Base-by-base conservation (phyloP, 2,797 vertebrate genomes). In the Myotis planiceps region DNA sequence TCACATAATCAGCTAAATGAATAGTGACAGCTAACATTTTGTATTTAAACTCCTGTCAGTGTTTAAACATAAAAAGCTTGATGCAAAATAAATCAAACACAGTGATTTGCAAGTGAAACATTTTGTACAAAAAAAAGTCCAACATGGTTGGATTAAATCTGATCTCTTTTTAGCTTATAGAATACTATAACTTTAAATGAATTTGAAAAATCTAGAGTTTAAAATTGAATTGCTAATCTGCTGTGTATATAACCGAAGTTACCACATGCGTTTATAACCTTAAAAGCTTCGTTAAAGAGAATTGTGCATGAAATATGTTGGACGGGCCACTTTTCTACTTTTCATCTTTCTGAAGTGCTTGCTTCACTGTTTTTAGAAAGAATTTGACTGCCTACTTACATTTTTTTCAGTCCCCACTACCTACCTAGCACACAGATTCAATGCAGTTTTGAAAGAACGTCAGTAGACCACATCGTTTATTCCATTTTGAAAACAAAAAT, bases 401-500 rank as follows among this genome's bases (percentile, higher is more conserved):
- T 78, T 97, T 95, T 71, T 90, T 65, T 1, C 1, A 96, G 97
- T 96, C 88, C 96, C 96, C 97, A 76, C 94, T 97, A 97, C 95
- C 92, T 94, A 96, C 98, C 97, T 81, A 84, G 96, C 97, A 81
- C 96, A 90, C 0, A 2, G 98, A 97, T 98, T 97, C 98, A 85
- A 88, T 97, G 98, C 98, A 98, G 98, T 99, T 99, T 98, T 99
- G 98, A 98, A 98, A 98, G 98, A 97, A 97, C 97, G 80, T 98
- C 97, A 98, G 98, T 98, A 98, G 98, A 98, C 99, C 99, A 99
- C 98, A 99, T 98, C 98, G 98, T 98, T 99, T 99, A 99, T 99
- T 99, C 99, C 98, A 99, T 99, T 98, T 99, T 98, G 98, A 99
- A 99, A 99, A 99, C 98, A 99, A 99, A 99, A 99, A 99, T 99